A percentile compares a stretch with the other conserved stretches of the same genome.
Conservation (phyloP, 2,797 vertebrate genomes). For the Alectoris magna region DNA sequence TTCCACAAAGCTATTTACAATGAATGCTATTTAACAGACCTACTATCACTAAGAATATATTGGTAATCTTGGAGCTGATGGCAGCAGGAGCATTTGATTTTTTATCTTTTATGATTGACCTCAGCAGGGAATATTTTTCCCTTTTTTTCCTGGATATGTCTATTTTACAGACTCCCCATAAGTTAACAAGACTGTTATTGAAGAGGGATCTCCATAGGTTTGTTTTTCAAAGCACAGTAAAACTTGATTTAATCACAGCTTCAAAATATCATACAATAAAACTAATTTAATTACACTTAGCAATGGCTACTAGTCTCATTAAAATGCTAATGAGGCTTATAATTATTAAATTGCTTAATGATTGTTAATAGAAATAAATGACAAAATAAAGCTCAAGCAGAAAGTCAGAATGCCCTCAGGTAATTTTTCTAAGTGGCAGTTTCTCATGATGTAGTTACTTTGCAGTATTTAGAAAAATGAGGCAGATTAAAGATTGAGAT, state of each 20-base stretch:
- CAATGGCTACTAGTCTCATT: slow-evolving; percentile 83
- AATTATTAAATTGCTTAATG: slow-evolving; percentile 88
- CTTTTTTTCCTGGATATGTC: slow-evolving; percentile 32
- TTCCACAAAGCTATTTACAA: slow-evolving; percentile 37
- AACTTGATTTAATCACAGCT: slow-evolving; percentile 85
- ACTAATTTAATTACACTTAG: slow-evolving; percentile 87
- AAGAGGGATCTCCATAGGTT: slow-evolving; percentile 74
- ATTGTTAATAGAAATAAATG: slow-evolving; percentile 84
- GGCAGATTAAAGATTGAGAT: background rate
- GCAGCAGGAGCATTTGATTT: slow-evolving; percentile 45
- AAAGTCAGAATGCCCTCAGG: slow-evolving; percentile 80
- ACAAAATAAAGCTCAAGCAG: slow-evolving; percentile 85
- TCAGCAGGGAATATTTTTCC: slow-evolving; percentile 54
- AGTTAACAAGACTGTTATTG: slow-evolving; percentile 75
- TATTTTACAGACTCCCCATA: slow-evolving; percentile 69
- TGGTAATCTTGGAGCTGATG: slow-evolving; percentile 5
- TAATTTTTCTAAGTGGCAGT: slow-evolving; percentile 67
- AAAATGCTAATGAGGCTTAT: slow-evolving; percentile 89
- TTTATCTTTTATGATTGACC: slow-evolving; percentile 58
- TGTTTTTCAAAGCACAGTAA: slow-evolving; percentile 80
- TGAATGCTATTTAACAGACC: slow-evolving; percentile 22
- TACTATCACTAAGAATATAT: slow-evolving; percentile 17
- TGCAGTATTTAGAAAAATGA: slow-evolving; percentile 50
- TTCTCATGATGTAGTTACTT: slow-evolving; percentile 15
- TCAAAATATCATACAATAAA: slow-evolving; percentile 83